A percentile compares a stretch with the other conserved stretches of the same genome.
Evolutionary conservation across 2,797 vertebrate species (phyloP).

Genomic region (Squalus acanthias): DNA sequence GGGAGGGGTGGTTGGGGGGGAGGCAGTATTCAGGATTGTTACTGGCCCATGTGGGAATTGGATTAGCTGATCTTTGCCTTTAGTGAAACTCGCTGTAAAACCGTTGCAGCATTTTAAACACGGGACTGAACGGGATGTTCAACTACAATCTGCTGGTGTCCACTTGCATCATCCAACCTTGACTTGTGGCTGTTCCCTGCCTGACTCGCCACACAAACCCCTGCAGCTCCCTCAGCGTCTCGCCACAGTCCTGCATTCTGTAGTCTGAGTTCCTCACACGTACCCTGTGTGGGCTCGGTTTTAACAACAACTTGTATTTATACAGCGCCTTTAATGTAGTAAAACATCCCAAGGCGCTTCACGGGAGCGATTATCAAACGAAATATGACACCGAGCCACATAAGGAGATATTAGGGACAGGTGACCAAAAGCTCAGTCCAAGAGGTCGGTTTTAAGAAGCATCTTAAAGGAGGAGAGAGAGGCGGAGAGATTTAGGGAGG

Average conservation of each 20-base stretch:
- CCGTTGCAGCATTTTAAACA: not conserved
- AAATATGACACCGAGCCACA: not conserved
- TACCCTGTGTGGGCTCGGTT: not conserved
- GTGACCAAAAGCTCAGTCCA: not conserved
- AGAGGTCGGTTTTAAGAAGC: not conserved
- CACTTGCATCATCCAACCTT: not conserved
- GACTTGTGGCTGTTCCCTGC: not conserved
- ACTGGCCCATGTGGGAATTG: not conserved
- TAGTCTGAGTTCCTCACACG: not conserved
- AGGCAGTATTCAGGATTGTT: not conserved
- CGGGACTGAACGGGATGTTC: not conserved
- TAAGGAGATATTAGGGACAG: not conserved
- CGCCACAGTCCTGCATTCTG: not conserved
- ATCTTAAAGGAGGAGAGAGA: not conserved
- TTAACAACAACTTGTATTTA: not conserved
- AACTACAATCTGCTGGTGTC: not conserved
- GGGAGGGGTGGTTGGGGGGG: constrained; percentile 40
- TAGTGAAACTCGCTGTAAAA: not conserved
- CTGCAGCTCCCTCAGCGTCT: not conserved
- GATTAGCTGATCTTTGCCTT: not conserved
- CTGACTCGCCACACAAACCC: not conserved
- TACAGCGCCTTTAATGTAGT: not conserved
- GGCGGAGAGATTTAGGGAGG: not conserved
- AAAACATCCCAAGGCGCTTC: not conserved
- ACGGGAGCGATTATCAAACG: not conserved